Evolutionary conservation across 2,797 vertebrate genomes (phyloP).

Genomic region (Squalus acanthias): DNA sequence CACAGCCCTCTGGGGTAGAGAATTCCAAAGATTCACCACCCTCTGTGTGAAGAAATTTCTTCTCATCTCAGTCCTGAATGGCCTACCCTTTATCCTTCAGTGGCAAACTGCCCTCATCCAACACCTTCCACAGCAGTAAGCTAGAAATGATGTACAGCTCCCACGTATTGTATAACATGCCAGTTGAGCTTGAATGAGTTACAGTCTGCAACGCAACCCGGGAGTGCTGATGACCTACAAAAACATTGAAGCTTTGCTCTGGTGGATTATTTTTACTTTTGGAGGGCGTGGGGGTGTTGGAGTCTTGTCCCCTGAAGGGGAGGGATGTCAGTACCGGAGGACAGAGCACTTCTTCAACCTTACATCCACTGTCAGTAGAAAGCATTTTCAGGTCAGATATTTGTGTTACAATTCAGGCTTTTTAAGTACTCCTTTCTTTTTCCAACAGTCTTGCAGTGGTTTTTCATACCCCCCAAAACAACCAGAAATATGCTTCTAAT

Average conservation of each 20-base stretch:
- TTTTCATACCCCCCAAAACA: neutral
- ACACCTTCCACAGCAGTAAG: neutral
- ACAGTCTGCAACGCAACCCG: neutral
- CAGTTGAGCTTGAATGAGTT: neutral
- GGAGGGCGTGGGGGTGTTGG: neutral
- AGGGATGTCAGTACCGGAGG: neutral
- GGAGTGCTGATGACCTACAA: neutral
- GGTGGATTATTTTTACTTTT: neutral
- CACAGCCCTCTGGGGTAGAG: no score
- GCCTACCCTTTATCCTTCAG: no score
- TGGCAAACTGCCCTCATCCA: neutral
- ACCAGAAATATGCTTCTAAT: constrained; percentile 6
- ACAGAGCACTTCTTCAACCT: neutral
- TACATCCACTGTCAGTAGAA: neutral
- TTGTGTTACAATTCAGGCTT: neutral
- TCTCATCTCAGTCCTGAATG: no score
- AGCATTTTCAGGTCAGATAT: neutral
- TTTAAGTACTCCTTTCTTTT: neutral
- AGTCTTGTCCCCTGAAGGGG: neutral
- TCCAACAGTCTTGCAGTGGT: neutral
- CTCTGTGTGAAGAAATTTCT: no score
- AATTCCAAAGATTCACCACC: no score
- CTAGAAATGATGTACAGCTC: neutral
- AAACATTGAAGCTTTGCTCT: neutral
- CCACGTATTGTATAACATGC: neutral